A percentile compares a stretch with the other conserved stretches of the same genome.
phyloP scores from a whole-genome alignment of 2,113 vertebrate species.

The Tachysurus vachellii region DNA sequence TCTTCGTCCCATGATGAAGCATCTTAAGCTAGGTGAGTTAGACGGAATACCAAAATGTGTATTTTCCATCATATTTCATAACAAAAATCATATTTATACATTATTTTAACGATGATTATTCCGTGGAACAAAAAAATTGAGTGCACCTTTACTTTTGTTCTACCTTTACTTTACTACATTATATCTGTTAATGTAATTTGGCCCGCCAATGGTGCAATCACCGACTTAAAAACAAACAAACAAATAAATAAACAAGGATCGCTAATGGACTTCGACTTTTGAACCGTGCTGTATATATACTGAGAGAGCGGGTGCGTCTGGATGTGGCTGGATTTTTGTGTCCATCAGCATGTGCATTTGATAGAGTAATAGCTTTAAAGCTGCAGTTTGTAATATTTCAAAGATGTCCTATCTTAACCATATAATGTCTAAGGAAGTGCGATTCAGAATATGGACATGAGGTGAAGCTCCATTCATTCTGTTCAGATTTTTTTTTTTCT shows the following conservation, averaged over 20 bases:
- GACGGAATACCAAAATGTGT: not conserved
- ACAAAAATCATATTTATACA: not conserved
- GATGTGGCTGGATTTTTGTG: not conserved
- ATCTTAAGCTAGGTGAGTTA: not conserved
- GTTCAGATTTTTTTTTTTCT: not conserved
- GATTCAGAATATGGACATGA: not conserved
- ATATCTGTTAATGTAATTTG: not conserved
- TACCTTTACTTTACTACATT: no score
- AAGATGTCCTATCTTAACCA: not conserved
- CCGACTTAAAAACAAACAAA: not conserved
- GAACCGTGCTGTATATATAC: not conserved
- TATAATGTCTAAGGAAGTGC: not conserved
- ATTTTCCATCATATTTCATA: not conserved
- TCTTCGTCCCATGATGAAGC: not conserved
- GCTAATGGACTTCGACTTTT: not conserved
- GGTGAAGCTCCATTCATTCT: not conserved
- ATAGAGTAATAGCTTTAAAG: not conserved
- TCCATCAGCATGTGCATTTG: not conserved
- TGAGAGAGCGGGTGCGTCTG: no score
- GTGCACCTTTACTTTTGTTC: not conserved
- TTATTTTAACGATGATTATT: not conserved
- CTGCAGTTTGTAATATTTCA: slow-evolving; percentile 9
- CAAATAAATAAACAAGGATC: not conserved
- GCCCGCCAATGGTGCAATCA: not conserved
- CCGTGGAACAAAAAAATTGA: not conserved